Evolutionary conservation across 2,797 vertebrate genomes (phyloP).

Genomic region (Pangasius mekongensis): DNA sequence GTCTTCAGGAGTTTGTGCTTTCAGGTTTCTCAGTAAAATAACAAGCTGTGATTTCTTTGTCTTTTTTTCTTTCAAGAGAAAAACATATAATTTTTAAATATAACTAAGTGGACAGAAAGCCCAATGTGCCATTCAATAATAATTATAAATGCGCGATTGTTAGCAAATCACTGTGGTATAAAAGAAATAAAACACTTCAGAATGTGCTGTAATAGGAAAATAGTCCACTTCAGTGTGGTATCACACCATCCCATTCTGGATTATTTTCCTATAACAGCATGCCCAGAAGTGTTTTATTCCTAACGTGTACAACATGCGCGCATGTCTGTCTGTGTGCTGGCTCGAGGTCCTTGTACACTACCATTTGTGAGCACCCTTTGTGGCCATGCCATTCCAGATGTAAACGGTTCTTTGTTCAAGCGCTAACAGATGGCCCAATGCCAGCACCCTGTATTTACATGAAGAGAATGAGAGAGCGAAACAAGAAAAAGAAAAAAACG

Average conservation of each 20-base stretch:
- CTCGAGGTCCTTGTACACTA: slow-evolving; percentile 45
- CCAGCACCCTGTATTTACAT: slow-evolving; percentile 68
- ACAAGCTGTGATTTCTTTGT: neutral
- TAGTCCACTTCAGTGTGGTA: neutral
- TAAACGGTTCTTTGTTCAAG: slow-evolving; percentile 68
- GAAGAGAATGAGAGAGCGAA: slow-evolving; percentile 60
- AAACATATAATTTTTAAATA: neutral
- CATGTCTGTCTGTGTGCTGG: slow-evolving; percentile 5
- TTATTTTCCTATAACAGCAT: neutral
- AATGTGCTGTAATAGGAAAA: neutral
- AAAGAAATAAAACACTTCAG: neutral
- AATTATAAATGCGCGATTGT: neutral
- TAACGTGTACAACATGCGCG: neutral
- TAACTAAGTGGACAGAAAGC: neutral
- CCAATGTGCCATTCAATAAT: neutral
- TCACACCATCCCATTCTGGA: neutral
- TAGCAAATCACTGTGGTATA: neutral
- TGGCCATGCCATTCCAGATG: slow-evolving; percentile 48
- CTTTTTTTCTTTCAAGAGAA: neutral
- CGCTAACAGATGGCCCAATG: slow-evolving; percentile 69
- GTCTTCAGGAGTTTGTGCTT: neutral
- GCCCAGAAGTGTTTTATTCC: neutral
- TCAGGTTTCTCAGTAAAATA: neutral
- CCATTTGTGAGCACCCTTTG: slow-evolving; percentile 58
- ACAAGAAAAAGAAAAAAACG: neutral